phyloP scores from a whole-genome alignment of 2,113 vertebrate species.

The Xyliphius kryptos region DNA sequence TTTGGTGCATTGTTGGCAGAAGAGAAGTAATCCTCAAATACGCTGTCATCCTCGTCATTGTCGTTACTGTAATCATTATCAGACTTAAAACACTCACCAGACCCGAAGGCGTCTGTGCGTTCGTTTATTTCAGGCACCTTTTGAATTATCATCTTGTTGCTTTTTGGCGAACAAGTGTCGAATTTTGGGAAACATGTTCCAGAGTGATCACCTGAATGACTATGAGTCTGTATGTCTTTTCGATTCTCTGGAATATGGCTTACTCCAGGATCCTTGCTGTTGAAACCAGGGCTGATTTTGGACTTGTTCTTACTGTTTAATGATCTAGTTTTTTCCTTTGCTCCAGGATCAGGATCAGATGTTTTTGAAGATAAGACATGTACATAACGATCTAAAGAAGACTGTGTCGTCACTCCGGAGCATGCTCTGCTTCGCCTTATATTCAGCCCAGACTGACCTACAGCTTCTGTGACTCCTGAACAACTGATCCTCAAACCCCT shows the following conservation, averaged over 20 bases:
- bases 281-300: background rate
- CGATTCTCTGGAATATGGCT: no score
- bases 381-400: constrained; percentile 33
- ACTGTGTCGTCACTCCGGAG: constrained; percentile 21
- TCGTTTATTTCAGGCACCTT: no score
- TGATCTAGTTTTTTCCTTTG: constrained; percentile 5
- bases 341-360: background rate
- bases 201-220: no score
- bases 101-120: no score
- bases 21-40: constrained; percentile 87
- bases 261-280: no score
- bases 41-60: constrained; percentile 41
- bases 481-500: constrained; percentile 37
- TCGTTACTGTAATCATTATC: background rate
- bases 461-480: constrained; percentile 2
- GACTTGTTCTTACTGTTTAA: constrained; percentile 29
- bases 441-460: background rate
- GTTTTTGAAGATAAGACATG: background rate
- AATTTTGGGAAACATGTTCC: no score
- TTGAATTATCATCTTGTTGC: background rate
- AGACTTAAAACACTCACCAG: constrained; percentile 1
- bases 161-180: constrained; percentile 9
- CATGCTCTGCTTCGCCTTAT: constrained; percentile 34
- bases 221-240: no score
- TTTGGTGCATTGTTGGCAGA: constrained; percentile 50